Evolutionary conservation across 1,140 invertebrate species (phyloP), one percentile per base, ranked within the genome.

Genomic region (Halyomorpha halys): DNA sequence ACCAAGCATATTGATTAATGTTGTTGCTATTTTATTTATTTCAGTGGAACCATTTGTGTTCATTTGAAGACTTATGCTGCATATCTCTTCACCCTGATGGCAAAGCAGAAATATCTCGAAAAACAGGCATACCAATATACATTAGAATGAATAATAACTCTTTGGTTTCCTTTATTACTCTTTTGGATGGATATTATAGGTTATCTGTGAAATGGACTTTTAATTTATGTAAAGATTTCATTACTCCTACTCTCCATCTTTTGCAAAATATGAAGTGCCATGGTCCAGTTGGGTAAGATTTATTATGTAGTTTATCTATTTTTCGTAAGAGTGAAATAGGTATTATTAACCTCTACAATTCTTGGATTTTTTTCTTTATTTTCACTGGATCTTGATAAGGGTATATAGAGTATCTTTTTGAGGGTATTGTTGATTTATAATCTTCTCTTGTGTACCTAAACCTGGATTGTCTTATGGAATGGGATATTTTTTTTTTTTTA

Each of bases 191-290:
- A 60, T 95, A 95, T 74, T 94, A 93, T 72, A 83, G 91, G 69
- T 77, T 94, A 59, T 85, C 85, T 64, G 82, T 86, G 23, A 93
- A 90, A 76, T 94, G 91, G 90, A 93, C 85, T 27, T 91, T 91
- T 72, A 90, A 94, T 77, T 76, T 94, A 51, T 94, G 90, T 72
- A 83, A 83, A 72, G 84, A 90, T 67, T 79, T 90, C 47, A 74
- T 79, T 61, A 89, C 89, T 3, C 90, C 90, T 23, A 88, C 85
- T 18, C 75, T 94, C 44, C 78, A 82, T 69, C 81, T 80, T 70
- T 72, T 94, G n/a, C 80, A 84, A 68, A 75, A 77, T 56, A 76
- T 88, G 63, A 89, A 86, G 75, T 92, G 89, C 71, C 91, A 95
- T 77, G 91, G 91, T 30, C 91, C 92, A 62, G 84, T 94, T 65